A percentile compares a stretch with the other conserved stretches of the same genome.
phyloP scores from a whole-genome alignment of 2,797 vertebrate genomes.

The Halcyon smyrnensis region DNA sequence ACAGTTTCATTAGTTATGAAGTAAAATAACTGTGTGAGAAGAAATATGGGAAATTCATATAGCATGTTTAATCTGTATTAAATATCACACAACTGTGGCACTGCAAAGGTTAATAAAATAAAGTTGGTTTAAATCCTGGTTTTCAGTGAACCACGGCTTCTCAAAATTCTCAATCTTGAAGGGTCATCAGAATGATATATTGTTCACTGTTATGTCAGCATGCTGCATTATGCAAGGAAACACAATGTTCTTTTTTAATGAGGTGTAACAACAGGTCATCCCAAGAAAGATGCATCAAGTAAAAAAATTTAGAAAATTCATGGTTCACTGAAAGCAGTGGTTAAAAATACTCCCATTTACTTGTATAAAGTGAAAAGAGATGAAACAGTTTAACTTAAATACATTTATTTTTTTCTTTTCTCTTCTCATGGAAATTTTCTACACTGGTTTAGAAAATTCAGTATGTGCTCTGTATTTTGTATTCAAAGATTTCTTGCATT shows the following conservation, averaged over 20 bases:
- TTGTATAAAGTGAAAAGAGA: neutral
- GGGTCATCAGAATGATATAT: constrained; percentile 6
- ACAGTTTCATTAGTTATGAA: neutral
- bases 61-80: neutral
- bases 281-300: neutral
- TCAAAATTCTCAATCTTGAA: neutral
- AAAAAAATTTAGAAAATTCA: neutral
- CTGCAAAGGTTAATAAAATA: neutral
- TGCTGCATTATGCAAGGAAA: neutral
- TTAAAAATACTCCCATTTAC: neutral
- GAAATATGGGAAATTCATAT: neutral
- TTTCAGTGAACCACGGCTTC: neutral
- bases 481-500: neutral
- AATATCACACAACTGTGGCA: neutral
- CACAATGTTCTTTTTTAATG: constrained; percentile 20
- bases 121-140: neutral
- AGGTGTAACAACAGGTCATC: constrained; percentile 5
- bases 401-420: neutral
- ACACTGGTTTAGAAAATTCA: neutral
- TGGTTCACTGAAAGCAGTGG: neutral
- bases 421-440: neutral
- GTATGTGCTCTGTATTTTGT: neutral
- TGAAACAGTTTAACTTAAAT: neutral
- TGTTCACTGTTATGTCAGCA: neutral
- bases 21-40: neutral